phyloP scores from a whole-genome alignment of 1,140 invertebrate species.

The Streblospio benedicti region DNA sequence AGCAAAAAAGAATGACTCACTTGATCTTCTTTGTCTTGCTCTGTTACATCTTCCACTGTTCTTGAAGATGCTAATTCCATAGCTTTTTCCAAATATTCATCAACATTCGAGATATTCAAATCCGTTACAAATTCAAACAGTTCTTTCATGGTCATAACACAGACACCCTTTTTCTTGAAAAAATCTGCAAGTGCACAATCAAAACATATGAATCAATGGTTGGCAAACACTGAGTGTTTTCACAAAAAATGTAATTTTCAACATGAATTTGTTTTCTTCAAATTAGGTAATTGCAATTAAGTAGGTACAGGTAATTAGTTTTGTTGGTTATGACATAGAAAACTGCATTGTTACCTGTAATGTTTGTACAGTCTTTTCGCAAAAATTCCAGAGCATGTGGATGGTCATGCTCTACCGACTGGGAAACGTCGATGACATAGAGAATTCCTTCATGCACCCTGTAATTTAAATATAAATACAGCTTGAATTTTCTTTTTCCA shows the following conservation, averaged over 20 bases:
- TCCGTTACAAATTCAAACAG: constrained; percentile 96
- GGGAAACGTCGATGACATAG: constrained; percentile 93
- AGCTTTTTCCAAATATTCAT: constrained; percentile 54
- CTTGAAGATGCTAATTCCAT: constrained; percentile 39
- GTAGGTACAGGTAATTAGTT: no score
- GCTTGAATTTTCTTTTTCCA: no score
- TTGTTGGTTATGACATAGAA: no score
- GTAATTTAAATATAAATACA: constrained; percentile 14
- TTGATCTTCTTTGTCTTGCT: constrained; percentile 48
- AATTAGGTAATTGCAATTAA: no score
- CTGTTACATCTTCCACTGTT: constrained; percentile 31
- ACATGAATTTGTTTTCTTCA: no score
- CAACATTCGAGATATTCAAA: constrained; percentile 71
- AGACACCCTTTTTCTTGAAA: constrained; percentile 80
- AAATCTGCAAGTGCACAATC: constrained; percentile 76
- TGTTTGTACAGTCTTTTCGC: constrained; percentile 87
- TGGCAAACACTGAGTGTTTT: no score
- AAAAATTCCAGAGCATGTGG: constrained; percentile 89
- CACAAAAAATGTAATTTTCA: no score
- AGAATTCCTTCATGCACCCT: constrained; percentile 69
- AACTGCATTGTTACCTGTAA: constrained; percentile 58
- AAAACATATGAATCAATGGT: no score
- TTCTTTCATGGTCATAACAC: constrained; percentile 79
- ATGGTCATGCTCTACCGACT: constrained; percentile 96
- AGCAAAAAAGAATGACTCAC: constrained; percentile 22